Conservation (phyloP, 2,113 vertebrate genomes). For the Callopanchax toddi region DNA sequence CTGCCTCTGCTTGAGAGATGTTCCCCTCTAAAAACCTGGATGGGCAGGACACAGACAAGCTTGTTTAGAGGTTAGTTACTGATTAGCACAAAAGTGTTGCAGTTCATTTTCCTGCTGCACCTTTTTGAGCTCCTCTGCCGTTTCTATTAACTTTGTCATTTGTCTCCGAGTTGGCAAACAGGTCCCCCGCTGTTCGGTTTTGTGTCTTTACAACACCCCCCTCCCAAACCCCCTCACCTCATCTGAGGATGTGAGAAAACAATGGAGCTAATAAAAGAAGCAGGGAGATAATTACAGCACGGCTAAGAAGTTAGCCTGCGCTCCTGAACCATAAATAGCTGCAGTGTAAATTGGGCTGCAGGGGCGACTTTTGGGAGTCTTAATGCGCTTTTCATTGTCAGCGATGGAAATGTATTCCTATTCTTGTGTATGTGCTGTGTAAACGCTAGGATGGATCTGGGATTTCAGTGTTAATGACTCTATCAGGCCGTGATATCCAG, state of each 20-base stretch:
- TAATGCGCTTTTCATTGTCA: conserved; percentile 34
- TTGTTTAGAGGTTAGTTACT: conserved; percentile 70
- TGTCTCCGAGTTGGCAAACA: conserved; percentile 71
- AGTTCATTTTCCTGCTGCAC: conserved; percentile 68
- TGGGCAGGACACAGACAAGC: conserved; percentile 54
- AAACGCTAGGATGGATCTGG: conserved; percentile 62
- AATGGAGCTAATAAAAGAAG: conserved; percentile 69
- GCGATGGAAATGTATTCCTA: conserved; percentile 27
- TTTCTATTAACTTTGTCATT: conserved; percentile 62
- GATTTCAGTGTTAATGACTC: conserved; percentile 75
- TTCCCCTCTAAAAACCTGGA: conserved; percentile 21
- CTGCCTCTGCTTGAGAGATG: conserved; percentile 39
- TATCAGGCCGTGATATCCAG: conserved; percentile 66
- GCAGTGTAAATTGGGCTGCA: conserved; percentile 54
- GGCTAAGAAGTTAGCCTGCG: conserved; percentile 42
- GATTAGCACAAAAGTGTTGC: conserved; percentile 71
- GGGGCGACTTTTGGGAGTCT: conserved; percentile 37
- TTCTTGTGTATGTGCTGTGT: conserved; percentile 39
- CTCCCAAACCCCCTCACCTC: conserved; percentile 37
- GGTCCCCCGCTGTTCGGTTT: conserved; percentile 60
- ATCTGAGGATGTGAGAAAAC: conserved; percentile 70
- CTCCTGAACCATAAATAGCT: conserved; percentile 45
- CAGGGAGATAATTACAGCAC: conserved; percentile 60
- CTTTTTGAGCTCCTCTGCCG: conserved; percentile 63
- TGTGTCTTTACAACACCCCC: conserved; percentile 60